A percentile compares a stretch with the other conserved stretches of the same genome.
These are phyloP conservation scores for Antechinus flavipes DNA, from an alignment of 2,113 vertebrate species.

Conservation along the genomic window DNA sequence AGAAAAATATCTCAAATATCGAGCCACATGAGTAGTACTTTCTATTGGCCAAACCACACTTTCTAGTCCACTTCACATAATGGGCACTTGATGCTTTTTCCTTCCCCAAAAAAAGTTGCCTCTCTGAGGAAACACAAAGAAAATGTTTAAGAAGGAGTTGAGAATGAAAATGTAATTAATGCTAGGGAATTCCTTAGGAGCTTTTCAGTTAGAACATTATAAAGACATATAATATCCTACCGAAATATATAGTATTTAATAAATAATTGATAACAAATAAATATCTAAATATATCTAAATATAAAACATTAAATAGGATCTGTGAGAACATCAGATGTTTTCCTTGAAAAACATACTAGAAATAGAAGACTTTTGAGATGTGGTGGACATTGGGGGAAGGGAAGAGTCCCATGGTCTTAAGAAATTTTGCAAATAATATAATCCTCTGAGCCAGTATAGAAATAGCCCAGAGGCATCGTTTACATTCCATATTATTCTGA, in stretches of 20 bases:
- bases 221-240: not conserved
- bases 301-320: not conserved
- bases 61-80: not conserved
- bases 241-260: no score
- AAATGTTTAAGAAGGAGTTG: slow-evolving; percentile 10
- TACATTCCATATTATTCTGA: slow-evolving; percentile 16
- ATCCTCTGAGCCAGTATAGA: slow-evolving; percentile 26
- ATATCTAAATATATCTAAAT: no score
- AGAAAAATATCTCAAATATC: not conserved
- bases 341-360: not conserved
- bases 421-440: slow-evolving; percentile 22
- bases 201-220: not conserved
- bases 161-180: not conserved
- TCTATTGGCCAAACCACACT: not conserved
- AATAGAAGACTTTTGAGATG: not conserved
- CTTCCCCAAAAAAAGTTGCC: not conserved
- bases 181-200: not conserved
- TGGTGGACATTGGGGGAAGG: not conserved
- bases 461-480: slow-evolving; percentile 21
- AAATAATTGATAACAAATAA: no score
- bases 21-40: not conserved
- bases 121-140: not conserved
- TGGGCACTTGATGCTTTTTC: not conserved
- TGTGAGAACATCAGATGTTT: not conserved
- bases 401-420: not conserved